Evolutionary conservation across 37 sponge, comb jelly and placozoan genomes (phyloP).

Genomic region (Oscarella lobularis): DNA sequence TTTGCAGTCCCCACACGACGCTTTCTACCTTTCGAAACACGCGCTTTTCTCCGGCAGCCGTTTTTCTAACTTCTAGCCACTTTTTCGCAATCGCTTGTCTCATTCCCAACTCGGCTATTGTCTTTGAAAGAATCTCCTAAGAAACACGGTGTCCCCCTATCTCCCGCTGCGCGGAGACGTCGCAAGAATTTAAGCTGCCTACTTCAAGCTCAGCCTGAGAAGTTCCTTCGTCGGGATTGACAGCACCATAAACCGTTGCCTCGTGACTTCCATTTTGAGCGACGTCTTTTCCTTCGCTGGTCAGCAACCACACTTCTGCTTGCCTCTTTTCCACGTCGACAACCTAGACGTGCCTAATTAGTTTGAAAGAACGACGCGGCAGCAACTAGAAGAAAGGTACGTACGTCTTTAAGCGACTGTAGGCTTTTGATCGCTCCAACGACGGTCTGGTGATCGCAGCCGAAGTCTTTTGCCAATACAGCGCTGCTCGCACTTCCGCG

Average conservation of each 20-base stretch:
- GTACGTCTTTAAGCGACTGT: conserved; percentile 59
- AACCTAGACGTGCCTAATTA: conserved; percentile 16
- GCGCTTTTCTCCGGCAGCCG: too few relatives aligned
- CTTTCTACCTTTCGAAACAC: conserved; percentile 72
- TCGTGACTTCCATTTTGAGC: conserved; percentile 77
- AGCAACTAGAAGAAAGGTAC: background rate
- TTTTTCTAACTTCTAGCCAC: conserved; percentile 80
- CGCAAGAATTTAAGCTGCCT: conserved; percentile 42
- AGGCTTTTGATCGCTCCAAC: conserved; percentile 91
- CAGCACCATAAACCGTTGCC: conserved; percentile 51
- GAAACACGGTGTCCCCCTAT: background rate
- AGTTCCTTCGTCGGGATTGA: conserved; percentile 49
- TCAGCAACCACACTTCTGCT: conserved; percentile 66
- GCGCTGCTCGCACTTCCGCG: background rate
- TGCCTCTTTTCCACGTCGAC: conserved; percentile 55
- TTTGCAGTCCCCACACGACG: background rate
- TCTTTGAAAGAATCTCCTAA: conserved; percentile 34
- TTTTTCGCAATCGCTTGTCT: conserved; percentile 94
- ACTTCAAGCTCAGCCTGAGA: conserved; percentile 69
- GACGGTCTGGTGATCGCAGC: conserved; percentile 71
- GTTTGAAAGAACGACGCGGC: background rate
- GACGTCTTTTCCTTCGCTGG: conserved; percentile 62
- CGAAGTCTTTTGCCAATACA: conserved; percentile 29
- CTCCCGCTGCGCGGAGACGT: background rate
- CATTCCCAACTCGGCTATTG: conserved; percentile 94